Evolutionary conservation across 2,113 vertebrate species (phyloP).

Genomic region (Donacobius atricapilla): DNA sequence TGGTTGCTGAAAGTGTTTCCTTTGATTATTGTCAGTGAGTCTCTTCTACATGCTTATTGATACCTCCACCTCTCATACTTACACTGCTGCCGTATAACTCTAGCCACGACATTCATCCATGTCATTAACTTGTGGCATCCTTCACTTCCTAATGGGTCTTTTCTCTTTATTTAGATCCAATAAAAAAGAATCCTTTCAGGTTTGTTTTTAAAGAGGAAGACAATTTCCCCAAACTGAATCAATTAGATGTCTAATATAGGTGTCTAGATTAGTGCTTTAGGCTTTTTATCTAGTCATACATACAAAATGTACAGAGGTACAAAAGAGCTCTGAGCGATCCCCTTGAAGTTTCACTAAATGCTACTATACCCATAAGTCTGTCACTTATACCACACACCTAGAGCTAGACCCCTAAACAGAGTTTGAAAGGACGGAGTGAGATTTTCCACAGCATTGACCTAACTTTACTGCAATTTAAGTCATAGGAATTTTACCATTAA

Average conservation of each 20-base stretch:
- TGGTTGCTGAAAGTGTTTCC: not conserved
- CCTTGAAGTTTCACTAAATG: not conserved
- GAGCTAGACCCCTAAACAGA: not conserved
- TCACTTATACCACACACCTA: not conserved
- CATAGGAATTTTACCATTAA: conserved; percentile 12
- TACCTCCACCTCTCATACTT: not conserved
- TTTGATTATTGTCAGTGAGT: not conserved
- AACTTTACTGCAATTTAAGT: not conserved
- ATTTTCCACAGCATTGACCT: not conserved
- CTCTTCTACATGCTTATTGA: not conserved
- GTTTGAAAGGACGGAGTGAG: not conserved
- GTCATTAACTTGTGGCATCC: not conserved
- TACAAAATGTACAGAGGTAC: not conserved
- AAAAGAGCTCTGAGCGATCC: not conserved
- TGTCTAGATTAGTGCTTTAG: not conserved
- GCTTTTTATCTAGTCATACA: not conserved
- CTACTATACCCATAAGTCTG: not conserved
- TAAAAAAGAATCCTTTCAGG: conserved; percentile 16
- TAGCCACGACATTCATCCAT: not conserved
- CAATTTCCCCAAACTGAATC: conserved; percentile 19
- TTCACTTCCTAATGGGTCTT: not conserved
- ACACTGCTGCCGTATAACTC: not conserved
- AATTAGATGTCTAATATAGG: conserved; percentile 31
- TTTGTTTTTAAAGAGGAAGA: conserved; percentile 32
- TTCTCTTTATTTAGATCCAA: conserved; percentile 8